Conservation (phyloP, 1,140 invertebrate genomes). For the Drosophila fuyamai region DNA sequence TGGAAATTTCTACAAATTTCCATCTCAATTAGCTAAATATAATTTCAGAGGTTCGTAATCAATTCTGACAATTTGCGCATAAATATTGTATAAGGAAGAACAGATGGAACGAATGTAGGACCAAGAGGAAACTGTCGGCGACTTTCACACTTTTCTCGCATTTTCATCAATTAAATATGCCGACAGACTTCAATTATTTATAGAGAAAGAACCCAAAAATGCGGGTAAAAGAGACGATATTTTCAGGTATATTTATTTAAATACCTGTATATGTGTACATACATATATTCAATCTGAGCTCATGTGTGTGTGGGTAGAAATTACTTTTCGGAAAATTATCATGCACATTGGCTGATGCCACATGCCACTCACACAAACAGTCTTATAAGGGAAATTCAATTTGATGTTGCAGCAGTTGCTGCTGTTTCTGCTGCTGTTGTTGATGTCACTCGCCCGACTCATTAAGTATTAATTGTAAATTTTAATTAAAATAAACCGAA, state of each 20-base stretch:
- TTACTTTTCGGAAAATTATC: slow-evolving; percentile 65
- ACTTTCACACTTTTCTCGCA: slow-evolving; percentile 13
- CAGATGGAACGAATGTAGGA: neutral
- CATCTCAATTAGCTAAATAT: slow-evolving; percentile 7
- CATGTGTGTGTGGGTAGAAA: slow-evolving; percentile 33
- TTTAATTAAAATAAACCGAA: slow-evolving; percentile 83
- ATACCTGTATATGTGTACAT: slow-evolving; percentile 4
- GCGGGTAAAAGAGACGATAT: slow-evolving; percentile 7
- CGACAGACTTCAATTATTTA: slow-evolving; percentile 44
- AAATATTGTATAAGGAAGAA: slow-evolving; percentile 18
- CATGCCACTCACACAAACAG: slow-evolving; percentile 28
- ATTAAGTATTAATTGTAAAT: slow-evolving; percentile 84
- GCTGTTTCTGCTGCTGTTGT: slow-evolving; percentile 40
- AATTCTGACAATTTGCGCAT: neutral
- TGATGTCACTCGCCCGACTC: slow-evolving; percentile 66
- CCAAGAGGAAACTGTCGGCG: slow-evolving; percentile 4
- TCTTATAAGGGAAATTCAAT: slow-evolving; percentile 68
- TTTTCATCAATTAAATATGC: slow-evolving; percentile 56
- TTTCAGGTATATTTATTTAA: neutral
- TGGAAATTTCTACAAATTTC: neutral
- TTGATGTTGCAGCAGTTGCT: slow-evolving; percentile 48
- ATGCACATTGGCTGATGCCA: slow-evolving; percentile 37
- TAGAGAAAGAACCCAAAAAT: slow-evolving; percentile 14
- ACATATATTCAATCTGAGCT: slow-evolving; percentile 45
- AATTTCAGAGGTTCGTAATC: neutral